Base-by-base conservation (phyloP, 92 coral and sea anemone species). In the Scolanthus callimorphus region DNA sequence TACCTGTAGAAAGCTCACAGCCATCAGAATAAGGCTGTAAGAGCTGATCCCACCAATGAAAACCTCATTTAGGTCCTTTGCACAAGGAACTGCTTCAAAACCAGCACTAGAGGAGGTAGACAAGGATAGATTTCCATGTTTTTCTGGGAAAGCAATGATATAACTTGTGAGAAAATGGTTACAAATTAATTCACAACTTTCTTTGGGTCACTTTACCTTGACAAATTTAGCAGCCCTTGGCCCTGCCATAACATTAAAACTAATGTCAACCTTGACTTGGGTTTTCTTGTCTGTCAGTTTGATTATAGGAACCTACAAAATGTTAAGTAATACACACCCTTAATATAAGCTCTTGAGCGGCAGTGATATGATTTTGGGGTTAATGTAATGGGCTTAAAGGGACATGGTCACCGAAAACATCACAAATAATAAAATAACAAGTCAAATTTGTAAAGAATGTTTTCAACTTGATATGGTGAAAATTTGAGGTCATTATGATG, bases 1-100 rank as follows among this genome's bases (percentile, higher is more conserved):
- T 67, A 94, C 99, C 90, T 94, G 99, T 41, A 94, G 59, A 50
- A 88, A 94, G 55, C 99, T 94, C 49, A 94, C 76, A 25, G 81
- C 85, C 99, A 94, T 94, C 37, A 94, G 68, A 22, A 89, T 78
- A 52, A 94, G 92, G 24, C 87, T 77, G 67, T 94, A 89, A 1
- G 99, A 94, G 56, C 99, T 94, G 13, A 88, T 81, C 11, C 99
- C 99, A 27, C 99, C 99, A 19, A 87, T 77, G 23, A 94, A 94
- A 26, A 94, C 99, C 52, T 94, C 96, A 59, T 94, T 94, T 4
- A 94, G 90, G 23, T 88, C 99, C 99, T 90, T 39, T 81, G 85
- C 28, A 89, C 83, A 9, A 94, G 77, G 59, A 88, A 94, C 65
- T 94, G 99, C 65, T 94, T 94, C 52, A 94, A 59, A 20, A 94